These are phyloP conservation scores for Parotocinclus haroldoi DNA, from an alignment of 2,797 vertebrate genomes.

Conservation along the genomic window DNA sequence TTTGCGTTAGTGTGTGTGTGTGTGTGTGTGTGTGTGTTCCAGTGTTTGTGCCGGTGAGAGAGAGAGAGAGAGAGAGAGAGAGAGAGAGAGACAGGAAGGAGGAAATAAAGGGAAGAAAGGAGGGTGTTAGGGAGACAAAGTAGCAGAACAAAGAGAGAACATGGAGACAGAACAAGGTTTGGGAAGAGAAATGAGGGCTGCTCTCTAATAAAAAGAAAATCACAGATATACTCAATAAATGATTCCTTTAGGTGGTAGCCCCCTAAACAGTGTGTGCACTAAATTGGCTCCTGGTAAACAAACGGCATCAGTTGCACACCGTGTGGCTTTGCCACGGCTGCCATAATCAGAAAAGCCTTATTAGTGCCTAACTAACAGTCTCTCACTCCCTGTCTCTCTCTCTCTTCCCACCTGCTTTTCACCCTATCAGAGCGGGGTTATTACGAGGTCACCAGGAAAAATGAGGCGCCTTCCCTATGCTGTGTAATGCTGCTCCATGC, in stretches of 20 bases:
- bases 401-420: constrained; percentile 71
- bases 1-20: neutral
- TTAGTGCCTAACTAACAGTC: constrained; percentile 29
- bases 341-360: constrained; percentile 46
- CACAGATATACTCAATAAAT: constrained; percentile 10
- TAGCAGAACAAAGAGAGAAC: constrained; percentile 15
- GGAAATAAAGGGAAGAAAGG: constrained; percentile 28
- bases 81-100: constrained; percentile 14
- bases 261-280: constrained; percentile 22
- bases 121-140: constrained; percentile 21
- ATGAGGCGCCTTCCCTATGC: constrained; percentile 61
- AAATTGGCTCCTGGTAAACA: constrained; percentile 42
- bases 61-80: constrained; percentile 10
- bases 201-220: constrained; percentile 3
- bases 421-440: constrained; percentile 76
- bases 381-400: constrained; percentile 23
- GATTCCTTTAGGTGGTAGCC: constrained; percentile 7
- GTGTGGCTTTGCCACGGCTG: constrained; percentile 72
- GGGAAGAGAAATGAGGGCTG: constrained; percentile 6
- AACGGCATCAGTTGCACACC: constrained; percentile 72
- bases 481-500: constrained; percentile 43
- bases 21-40: constrained; percentile 10
- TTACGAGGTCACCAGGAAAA: constrained; percentile 79
- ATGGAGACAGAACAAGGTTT: constrained; percentile 16
- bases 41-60: constrained; percentile 19